A percentile compares a stretch with the other conserved stretches of the same genome.
These are phyloP conservation scores for Ancistrus triradiatus DNA, from an alignment of 2,113 vertebrate species.

Conservation along the genomic window DNA sequence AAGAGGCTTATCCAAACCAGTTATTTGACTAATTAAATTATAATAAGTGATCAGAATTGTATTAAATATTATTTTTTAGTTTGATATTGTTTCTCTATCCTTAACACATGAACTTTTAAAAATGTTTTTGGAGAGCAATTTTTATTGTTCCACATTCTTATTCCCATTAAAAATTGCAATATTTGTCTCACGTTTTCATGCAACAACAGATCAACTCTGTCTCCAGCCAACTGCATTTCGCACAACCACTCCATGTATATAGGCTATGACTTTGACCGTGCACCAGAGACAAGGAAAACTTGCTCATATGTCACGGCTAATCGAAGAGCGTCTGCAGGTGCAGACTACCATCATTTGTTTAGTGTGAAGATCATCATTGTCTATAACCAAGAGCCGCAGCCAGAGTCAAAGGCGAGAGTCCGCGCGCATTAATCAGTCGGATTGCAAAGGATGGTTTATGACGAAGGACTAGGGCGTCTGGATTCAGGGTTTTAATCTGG, in stretches of 20 bases:
- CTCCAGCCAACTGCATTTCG: neutral
- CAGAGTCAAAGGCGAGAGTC: slow-evolving; percentile 70
- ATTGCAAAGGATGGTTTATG: slow-evolving; percentile 64
- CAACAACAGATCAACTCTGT: too few relatives aligned
- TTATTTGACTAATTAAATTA: too few relatives aligned
- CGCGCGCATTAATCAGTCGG: slow-evolving; percentile 69
- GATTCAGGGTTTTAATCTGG: slow-evolving; percentile 37
- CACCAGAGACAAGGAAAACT: neutral
- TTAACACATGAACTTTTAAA: too few relatives aligned
- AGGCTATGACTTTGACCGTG: slow-evolving; percentile 31
- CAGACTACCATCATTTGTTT: slow-evolving; percentile 29
- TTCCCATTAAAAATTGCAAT: too few relatives aligned
- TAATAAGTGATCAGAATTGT: too few relatives aligned
- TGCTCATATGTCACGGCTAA: slow-evolving; percentile 3
- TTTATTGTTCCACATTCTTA: too few relatives aligned
- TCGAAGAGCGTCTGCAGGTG: slow-evolving; percentile 22
- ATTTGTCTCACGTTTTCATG: too few relatives aligned
- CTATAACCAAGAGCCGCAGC: slow-evolving; percentile 37
- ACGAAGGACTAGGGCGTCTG: slow-evolving; percentile 40
- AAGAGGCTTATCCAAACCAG: too few relatives aligned
- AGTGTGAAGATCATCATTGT: slow-evolving; percentile 39
- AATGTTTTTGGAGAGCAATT: too few relatives aligned
- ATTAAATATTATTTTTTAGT: too few relatives aligned
- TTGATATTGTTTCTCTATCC: too few relatives aligned
- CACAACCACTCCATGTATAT: neutral